Conservation (phyloP, 92 coral and sea anemone species). For the Actinernus sp. region DNA sequence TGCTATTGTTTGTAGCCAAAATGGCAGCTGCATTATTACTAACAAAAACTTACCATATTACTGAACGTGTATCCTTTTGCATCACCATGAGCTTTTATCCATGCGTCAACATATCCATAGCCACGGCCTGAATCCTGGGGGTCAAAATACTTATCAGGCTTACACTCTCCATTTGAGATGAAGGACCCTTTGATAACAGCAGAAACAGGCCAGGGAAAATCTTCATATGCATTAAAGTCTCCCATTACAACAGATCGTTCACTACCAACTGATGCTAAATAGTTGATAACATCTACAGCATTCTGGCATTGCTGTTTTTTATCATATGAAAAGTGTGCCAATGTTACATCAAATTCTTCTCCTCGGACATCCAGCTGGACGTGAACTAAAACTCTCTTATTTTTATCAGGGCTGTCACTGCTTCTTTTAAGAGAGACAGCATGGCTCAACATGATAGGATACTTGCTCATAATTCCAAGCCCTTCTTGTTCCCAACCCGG, state of each 20-base stretch:
- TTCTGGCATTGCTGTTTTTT: slow-evolving; percentile 88
- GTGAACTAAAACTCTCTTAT: slow-evolving; percentile 79
- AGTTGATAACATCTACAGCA: slow-evolving; percentile 80
- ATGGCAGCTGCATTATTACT: too few relatives aligned
- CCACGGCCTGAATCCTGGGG: slow-evolving; percentile 67
- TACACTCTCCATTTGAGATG: slow-evolving; percentile 56
- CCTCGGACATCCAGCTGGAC: slow-evolving; percentile 67
- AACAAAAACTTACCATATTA: slow-evolving; percentile 80
- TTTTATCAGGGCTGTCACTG: slow-evolving; percentile 62
- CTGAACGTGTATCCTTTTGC: slow-evolving; percentile 88
- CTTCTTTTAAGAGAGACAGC: slow-evolving; percentile 68
- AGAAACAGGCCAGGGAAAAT: slow-evolving; percentile 86
- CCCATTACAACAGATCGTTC: slow-evolving; percentile 86
- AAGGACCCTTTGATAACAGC: slow-evolving; percentile 83
- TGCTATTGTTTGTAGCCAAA: too few relatives aligned
- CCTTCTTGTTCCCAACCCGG: slow-evolving; percentile 98
- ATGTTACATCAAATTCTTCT: slow-evolving; percentile 77
- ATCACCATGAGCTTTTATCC: slow-evolving; percentile 51
- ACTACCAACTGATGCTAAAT: slow-evolving; percentile 76
- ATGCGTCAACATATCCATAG: slow-evolving; percentile 91
- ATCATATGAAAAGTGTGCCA: slow-evolving; percentile 92
- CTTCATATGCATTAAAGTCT: slow-evolving; percentile 86
- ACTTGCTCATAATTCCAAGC: slow-evolving; percentile 86
- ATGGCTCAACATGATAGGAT: slow-evolving; percentile 81
- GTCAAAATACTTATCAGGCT: slow-evolving; percentile 44